A percentile compares a stretch with the other conserved stretches of the same genome.
Evolutionary conservation across 2,797 vertebrate species (phyloP).

Genomic region (Manis pentadactyla): DNA sequence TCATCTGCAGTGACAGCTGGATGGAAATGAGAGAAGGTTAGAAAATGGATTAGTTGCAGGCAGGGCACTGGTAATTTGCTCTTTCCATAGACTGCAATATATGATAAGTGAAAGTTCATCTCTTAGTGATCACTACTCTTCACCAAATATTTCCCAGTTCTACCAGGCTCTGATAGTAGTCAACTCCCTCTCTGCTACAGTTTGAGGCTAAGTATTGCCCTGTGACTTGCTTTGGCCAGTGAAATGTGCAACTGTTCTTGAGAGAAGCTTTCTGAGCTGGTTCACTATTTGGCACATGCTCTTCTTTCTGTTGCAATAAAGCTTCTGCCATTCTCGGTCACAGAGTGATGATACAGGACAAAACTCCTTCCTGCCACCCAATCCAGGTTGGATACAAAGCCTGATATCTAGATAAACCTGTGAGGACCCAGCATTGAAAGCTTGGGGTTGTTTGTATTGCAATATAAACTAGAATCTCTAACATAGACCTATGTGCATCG

Average conservation of each 20-base stretch:
- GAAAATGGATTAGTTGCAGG: background rate
- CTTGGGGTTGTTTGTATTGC: background rate
- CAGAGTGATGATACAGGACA: background rate
- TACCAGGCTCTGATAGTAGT: background rate
- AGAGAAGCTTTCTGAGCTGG: background rate
- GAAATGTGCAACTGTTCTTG: background rate
- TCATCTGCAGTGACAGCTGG: background rate
- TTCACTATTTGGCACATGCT: background rate
- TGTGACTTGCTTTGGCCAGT: background rate
- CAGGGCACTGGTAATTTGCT: background rate
- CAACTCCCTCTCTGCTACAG: background rate
- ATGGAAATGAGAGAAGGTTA: background rate
- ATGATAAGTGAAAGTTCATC: background rate
- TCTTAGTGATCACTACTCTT: background rate
- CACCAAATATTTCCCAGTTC: background rate
- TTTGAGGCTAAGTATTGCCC: background rate
- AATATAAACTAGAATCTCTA: background rate
- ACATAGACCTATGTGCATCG: background rate
- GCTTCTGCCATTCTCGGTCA: slow-evolving; percentile 6
- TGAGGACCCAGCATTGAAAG: background rate
- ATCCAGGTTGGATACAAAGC: background rate
- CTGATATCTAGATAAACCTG: background rate
- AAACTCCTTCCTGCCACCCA: background rate
- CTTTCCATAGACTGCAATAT: background rate
- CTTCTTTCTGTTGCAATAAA: background rate